Evolutionary conservation across 2,888 invertebrate species (phyloP).

Genomic region (Hemicrepidius hirtus): DNA sequence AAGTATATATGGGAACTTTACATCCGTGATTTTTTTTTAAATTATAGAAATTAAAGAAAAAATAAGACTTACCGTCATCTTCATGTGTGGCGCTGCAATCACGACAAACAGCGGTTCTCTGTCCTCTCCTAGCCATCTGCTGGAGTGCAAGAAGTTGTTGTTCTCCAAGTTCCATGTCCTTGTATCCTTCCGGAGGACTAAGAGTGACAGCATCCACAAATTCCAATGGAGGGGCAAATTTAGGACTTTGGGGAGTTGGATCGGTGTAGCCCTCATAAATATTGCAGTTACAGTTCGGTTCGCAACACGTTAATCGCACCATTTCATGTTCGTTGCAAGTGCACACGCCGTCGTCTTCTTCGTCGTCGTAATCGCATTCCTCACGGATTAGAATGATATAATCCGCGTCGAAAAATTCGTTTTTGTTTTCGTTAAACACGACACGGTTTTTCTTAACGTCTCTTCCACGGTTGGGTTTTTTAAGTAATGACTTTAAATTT

Average conservation of each 20-base stretch:
- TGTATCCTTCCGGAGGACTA: conserved; percentile 94
- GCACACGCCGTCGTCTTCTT: conserved; percentile 81
- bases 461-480: conserved; percentile 82
- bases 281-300: conserved; percentile 78
- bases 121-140: conserved; percentile 70
- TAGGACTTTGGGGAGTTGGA: conserved; percentile 73
- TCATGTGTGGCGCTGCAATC: conserved; percentile 71
- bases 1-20: conserved; percentile 25
- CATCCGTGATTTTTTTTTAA: background rate
- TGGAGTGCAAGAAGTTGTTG: conserved; percentile 76
- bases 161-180: conserved; percentile 84
- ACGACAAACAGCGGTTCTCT: conserved; percentile 67
- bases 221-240: conserved; percentile 82
- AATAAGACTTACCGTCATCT: conserved; percentile 63
- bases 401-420: conserved; percentile 94
- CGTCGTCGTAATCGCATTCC: conserved; percentile 89
- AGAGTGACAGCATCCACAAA: conserved; percentile 88
- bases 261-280: conserved; percentile 66
- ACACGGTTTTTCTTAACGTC: conserved; percentile 78
- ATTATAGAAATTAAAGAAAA: too few relatives aligned
- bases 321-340: conserved; percentile 83
- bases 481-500: conserved; percentile 83
- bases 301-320: conserved; percentile 78
- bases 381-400: conserved; percentile 93
- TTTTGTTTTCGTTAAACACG: conserved; percentile 90